phyloP scores from a whole-genome alignment of 64 coral and sea anemone species.

The Catalaphyllia jardinei region DNA sequence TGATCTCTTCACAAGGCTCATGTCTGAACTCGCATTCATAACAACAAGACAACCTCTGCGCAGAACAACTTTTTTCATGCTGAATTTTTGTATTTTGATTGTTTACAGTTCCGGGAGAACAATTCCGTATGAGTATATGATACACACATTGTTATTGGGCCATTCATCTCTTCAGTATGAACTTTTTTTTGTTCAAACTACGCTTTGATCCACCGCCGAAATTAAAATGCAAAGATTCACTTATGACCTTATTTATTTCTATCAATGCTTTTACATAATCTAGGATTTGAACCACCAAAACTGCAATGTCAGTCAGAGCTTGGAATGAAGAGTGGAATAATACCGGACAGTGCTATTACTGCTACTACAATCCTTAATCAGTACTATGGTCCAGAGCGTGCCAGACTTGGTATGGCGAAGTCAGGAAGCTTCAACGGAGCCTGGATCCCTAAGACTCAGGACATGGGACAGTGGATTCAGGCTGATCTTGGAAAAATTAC shows the following conservation, averaged over 20 bases:
- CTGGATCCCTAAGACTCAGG: constrained; percentile 50
- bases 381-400: constrained; percentile 55
- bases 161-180: no score
- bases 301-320: constrained; percentile 20
- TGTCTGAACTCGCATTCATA: no score
- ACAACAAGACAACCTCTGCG: no score
- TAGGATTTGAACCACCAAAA: constrained; percentile 6
- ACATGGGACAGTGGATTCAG: constrained; percentile 52
- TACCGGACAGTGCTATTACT: constrained; percentile 47
- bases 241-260: no score
- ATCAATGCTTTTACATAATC: no score
- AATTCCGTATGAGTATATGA: no score
- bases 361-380: constrained; percentile 52
- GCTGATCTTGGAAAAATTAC: constrained; percentile 46
- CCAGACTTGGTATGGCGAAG: constrained; percentile 38
- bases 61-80: no score
- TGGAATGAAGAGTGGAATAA: constrained; percentile 62
- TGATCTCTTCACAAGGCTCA: no score
- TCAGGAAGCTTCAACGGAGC: constrained; percentile 39
- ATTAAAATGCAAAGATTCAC: no score
- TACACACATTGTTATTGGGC: no score
- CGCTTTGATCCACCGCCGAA: neutral
- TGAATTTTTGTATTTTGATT: no score
- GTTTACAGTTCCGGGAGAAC: no score
- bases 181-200: neutral